Conservation (phyloP, 2,888 invertebrate species). For the Boloria selene region DNA sequence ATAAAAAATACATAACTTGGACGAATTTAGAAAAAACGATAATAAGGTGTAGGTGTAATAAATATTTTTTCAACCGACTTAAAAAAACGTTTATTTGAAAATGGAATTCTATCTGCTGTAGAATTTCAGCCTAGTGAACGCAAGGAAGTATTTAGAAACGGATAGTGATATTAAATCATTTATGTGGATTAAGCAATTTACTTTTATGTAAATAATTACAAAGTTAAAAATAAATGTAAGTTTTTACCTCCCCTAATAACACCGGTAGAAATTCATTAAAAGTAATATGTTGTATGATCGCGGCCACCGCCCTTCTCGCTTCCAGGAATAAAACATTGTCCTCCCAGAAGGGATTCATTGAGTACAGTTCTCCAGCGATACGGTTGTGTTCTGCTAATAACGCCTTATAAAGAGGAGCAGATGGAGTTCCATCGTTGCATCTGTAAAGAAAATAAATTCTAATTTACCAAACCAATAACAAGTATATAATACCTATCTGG, state of each 20-base stretch:
- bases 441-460: slow-evolving; percentile 51
- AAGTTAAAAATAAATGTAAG: not conserved
- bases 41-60: too few species aligned
- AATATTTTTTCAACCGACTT: too few species aligned
- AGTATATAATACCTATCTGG: too few species aligned
- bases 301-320: slow-evolving; percentile 87
- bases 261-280: slow-evolving; percentile 92
- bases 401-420: slow-evolving; percentile 87
- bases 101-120: too few species aligned
- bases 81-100: too few species aligned
- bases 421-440: slow-evolving; percentile 84
- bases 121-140: too few species aligned
- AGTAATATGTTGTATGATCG: slow-evolving; percentile 92
- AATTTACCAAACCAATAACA: too few species aligned
- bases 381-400: slow-evolving; percentile 91
- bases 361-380: slow-evolving; percentile 86
- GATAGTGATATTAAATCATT: too few species aligned
- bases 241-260: slow-evolving; percentile 86
- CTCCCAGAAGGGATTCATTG: slow-evolving; percentile 90
- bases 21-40: not conserved
- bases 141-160: too few species aligned
- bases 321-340: slow-evolving; percentile 90
- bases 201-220: not conserved
- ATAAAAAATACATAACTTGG: not conserved
- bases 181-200: not conserved